Evolutionary conservation across 2,888 invertebrate species (phyloP).

Genomic region (Pediacus dermestoides): DNA sequence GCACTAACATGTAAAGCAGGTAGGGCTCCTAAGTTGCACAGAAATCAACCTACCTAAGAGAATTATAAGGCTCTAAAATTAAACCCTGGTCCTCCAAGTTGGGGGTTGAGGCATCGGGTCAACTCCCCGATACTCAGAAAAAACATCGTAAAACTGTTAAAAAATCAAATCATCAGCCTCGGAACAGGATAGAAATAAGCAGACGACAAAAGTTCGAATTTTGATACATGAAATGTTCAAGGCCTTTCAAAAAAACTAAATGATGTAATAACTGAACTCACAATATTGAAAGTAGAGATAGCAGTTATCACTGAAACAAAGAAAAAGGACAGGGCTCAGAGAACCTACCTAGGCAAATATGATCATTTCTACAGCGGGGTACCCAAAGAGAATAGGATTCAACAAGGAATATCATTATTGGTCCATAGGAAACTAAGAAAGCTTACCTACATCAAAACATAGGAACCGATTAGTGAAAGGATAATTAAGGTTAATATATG

Average conservation of each 20-base stretch:
- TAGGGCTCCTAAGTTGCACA: no score
- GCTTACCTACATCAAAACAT: slow-evolving; percentile 16
- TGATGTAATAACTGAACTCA: slow-evolving; percentile 3
- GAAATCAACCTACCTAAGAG: slow-evolving; percentile 4
- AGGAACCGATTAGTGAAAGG: slow-evolving; percentile 15
- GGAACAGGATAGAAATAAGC: not conserved
- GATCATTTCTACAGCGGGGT: slow-evolving; percentile 18
- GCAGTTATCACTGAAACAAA: slow-evolving; percentile 18
- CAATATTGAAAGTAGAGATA: slow-evolving; percentile 12
- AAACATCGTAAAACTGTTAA: slow-evolving; percentile 4
- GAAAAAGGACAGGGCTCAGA: slow-evolving; percentile 18
- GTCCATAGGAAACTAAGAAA: slow-evolving; percentile 12
- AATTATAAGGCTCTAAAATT: slow-evolving; percentile 7
- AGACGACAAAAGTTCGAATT: slow-evolving; percentile 10
- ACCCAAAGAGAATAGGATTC: slow-evolving; percentile 15
- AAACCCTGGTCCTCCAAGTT: slow-evolving; percentile 13
- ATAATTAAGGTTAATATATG: slow-evolving; percentile 15
- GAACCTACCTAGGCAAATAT: slow-evolving; percentile 15
- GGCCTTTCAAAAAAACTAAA: slow-evolving; percentile 5
- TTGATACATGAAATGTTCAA: slow-evolving; percentile 13
- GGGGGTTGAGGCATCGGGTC: slow-evolving; percentile 11
- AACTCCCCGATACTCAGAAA: slow-evolving; percentile 5
- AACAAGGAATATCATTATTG: slow-evolving; percentile 18
- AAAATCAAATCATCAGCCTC: not conserved
- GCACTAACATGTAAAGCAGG: no score